Conservation (phyloP, 1,140 invertebrate genomes). For the Heterodera carotae region DNA sequence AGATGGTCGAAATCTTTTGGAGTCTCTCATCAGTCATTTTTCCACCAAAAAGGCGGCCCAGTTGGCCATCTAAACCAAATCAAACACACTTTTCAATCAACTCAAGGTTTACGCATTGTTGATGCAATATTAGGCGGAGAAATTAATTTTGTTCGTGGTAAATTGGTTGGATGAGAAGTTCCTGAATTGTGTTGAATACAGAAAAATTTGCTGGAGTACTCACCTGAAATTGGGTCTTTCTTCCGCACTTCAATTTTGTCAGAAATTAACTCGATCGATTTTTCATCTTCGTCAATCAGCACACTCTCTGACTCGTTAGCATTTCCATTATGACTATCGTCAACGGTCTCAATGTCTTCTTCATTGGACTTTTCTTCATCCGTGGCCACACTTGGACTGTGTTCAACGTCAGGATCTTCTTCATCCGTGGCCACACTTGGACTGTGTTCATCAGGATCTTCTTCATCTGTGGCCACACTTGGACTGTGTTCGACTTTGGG, state of each 20-base stretch:
- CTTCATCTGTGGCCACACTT: background rate
- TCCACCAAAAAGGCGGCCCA: slow-evolving; percentile 45
- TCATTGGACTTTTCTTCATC: background rate
- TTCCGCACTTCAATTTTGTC: background rate
- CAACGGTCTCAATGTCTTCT: background rate
- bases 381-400: background rate
- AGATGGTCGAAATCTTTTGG: slow-evolving; percentile 33
- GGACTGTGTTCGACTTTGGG: background rate
- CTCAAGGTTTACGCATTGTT: background rate
- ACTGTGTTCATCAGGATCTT: too few species aligned
- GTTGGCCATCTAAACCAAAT: slow-evolving; percentile 13
- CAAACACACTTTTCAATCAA: background rate
- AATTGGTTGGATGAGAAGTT: background rate
- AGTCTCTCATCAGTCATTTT: slow-evolving; percentile 55
- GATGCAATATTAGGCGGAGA: background rate
- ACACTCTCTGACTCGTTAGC: background rate
- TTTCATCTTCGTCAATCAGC: background rate
- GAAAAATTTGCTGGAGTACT: background rate
- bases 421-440: too few species aligned
- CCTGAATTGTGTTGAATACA: background rate
- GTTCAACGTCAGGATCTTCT: background rate
- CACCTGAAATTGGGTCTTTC: background rate
- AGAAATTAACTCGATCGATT: background rate
- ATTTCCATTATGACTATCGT: background rate
- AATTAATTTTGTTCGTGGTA: background rate